phyloP scores from a whole-genome alignment of 2,797 vertebrate genomes.

The Mergus octosetaceus region DNA sequence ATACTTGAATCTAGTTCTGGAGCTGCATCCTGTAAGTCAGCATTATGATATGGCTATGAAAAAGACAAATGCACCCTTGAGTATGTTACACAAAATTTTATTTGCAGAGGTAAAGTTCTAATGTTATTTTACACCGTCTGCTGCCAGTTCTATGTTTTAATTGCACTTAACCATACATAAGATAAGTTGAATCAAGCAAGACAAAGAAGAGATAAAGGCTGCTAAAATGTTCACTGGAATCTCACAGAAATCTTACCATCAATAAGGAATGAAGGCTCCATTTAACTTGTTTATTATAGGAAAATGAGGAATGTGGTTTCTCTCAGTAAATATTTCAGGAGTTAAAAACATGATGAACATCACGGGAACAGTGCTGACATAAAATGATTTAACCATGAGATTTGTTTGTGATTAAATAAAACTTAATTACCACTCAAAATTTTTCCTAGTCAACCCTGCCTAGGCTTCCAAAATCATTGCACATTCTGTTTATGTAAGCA shows the following conservation, averaged over 20 bases:
- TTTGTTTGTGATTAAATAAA: constrained; percentile 5
- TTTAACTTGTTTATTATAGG: background rate
- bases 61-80: background rate
- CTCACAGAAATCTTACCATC: background rate
- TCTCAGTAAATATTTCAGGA: background rate
- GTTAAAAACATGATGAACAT: background rate
- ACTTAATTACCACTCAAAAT: constrained; percentile 2
- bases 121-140: background rate
- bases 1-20: background rate
- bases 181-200: background rate
- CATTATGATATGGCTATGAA: background rate
- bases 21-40: background rate
- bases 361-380: background rate
- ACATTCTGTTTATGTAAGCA: background rate
- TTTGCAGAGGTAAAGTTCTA: background rate
- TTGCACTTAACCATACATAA: background rate
- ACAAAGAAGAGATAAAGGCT: background rate
- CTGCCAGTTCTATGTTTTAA: background rate
- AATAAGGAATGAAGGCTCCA: accelerated
- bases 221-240: background rate
- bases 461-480: background rate
- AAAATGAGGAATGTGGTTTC: background rate
- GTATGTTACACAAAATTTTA: background rate
- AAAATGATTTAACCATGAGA: background rate
- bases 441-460: background rate